These are phyloP conservation scores for Aphidoletes aphidimyza DNA, from an alignment of 2,888 invertebrate species.

Conservation along the genomic window DNA sequence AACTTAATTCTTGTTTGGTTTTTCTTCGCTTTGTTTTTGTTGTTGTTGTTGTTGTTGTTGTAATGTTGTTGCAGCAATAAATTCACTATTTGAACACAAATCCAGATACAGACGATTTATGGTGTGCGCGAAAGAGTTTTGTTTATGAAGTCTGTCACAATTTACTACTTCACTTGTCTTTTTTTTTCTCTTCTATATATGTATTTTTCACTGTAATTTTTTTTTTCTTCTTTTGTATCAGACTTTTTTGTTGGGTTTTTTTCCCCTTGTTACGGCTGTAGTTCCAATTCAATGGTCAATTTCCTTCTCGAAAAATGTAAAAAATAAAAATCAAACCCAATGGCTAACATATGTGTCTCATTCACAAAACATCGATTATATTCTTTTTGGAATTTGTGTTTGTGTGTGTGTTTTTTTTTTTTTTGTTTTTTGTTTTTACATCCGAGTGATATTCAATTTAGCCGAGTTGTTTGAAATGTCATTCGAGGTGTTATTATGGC, in stretches of 20 bases:
- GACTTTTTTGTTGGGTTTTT: neutral
- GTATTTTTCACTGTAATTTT: neutral
- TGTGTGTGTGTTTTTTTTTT: no score
- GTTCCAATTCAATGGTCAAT: neutral
- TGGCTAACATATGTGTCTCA: neutral
- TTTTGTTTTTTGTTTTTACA: neutral
- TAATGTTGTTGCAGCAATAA: neutral
- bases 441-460: neutral
- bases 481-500: neutral
- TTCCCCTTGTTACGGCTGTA: no score
- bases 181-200: neutral
- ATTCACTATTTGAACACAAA: constrained; percentile 33
- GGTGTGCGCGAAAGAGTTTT: neutral
- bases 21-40: no score
- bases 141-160: neutral
- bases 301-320: no score
- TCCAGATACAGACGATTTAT: neutral
- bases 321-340: no score
- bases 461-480: neutral
- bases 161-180: neutral
- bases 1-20: no score
- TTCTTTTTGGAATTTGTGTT: no score
- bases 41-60: no score
- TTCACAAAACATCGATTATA: no score
- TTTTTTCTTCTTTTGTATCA: neutral